Conservation (phyloP, 2,797 vertebrate species). For the Oreochromis grahami region DNA sequence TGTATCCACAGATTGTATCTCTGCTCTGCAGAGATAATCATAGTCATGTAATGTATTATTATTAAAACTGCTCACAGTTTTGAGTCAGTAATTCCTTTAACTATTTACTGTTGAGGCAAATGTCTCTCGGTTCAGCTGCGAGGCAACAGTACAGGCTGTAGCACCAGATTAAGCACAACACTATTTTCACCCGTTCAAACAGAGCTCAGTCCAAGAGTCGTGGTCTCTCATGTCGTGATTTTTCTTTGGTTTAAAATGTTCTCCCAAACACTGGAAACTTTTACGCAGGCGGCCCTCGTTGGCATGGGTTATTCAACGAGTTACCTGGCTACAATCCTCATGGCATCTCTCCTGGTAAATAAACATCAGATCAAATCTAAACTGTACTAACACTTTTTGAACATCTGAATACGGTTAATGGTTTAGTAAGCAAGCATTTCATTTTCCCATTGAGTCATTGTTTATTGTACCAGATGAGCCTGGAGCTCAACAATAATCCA, state of each 20-base stretch:
- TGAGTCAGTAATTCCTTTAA: neutral
- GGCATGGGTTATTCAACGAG: neutral
- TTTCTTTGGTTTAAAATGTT: neutral
- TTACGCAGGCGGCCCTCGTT: neutral
- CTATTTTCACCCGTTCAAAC: neutral
- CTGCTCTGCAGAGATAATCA: neutral
- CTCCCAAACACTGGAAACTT: neutral
- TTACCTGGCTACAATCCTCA: constrained; percentile 9
- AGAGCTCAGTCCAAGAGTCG: neutral
- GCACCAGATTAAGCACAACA: constrained; percentile 24
- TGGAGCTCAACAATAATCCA: constrained; percentile 7
- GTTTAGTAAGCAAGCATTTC: constrained; percentile 31
- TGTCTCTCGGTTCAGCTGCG: neutral
- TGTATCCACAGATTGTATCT: neutral
- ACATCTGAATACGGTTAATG: constrained; percentile 27
- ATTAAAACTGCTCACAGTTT: neutral
- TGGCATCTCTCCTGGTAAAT: neutral
- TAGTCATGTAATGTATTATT: neutral
- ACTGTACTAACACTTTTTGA: neutral
- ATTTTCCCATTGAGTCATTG: constrained; percentile 10
- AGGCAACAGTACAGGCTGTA: constrained; percentile 6
- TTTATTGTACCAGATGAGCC: constrained; percentile 17
- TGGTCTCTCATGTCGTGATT: neutral
- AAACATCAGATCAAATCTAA: constrained; percentile 33
- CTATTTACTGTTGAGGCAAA: neutral